Conservation (phyloP, 2,113 vertebrate species). For the Eurystomus gularis region DNA sequence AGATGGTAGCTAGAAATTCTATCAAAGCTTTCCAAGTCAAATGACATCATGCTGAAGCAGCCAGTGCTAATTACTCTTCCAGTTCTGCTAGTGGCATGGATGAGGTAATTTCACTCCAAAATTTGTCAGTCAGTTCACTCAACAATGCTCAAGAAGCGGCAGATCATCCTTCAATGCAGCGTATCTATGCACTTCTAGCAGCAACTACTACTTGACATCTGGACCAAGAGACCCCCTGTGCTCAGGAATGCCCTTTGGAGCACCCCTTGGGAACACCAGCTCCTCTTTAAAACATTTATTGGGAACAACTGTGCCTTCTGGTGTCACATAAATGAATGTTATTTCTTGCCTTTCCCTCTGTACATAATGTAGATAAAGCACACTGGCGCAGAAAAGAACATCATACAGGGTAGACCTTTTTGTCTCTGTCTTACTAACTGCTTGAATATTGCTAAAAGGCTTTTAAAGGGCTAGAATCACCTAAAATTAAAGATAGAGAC, state of each 20-base stretch:
- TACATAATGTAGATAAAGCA: not conserved
- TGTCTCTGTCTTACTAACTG: not conserved
- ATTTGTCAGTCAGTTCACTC: not conserved
- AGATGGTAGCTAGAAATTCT: not conserved
- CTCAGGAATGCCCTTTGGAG: not conserved
- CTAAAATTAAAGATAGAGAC: not conserved
- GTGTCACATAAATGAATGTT: not conserved
- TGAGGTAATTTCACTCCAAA: not conserved
- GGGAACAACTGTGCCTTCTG: not conserved
- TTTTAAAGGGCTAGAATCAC: not conserved
- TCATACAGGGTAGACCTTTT: not conserved
- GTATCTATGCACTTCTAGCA: not conserved
- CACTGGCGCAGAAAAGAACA: not conserved
- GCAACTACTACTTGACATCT: not conserved
- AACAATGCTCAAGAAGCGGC: not conserved
- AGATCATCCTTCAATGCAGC: not conserved
- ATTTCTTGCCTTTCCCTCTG: not conserved
- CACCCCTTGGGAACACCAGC: not conserved
- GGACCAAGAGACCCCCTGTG: accelerated
- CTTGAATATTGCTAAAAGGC: not conserved
- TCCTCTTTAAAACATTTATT: not conserved
- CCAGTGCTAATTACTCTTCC: not conserved
- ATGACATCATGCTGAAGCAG: not conserved
- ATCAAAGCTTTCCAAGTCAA: not conserved
- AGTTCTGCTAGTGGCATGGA: not conserved